A percentile compares a stretch with the other conserved stretches of the same genome.
These are phyloP conservation scores for Trisateles emortualis DNA, from an alignment of 2,888 invertebrate genomes.

Conservation along the genomic window DNA sequence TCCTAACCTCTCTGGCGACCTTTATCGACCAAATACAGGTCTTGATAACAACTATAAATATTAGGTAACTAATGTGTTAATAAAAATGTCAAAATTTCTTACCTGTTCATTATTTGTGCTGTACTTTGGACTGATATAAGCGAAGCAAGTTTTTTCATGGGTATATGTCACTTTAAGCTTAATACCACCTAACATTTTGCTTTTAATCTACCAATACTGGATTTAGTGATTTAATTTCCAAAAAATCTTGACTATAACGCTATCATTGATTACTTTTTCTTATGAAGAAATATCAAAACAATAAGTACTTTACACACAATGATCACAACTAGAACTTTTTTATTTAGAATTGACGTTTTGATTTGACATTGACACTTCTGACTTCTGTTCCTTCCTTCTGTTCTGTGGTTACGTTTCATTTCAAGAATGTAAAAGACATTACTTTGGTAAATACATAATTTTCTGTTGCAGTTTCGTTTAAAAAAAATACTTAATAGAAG, in stretches of 20 bases:
- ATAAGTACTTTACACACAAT: conserved; percentile 35
- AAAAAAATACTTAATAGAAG: too few species aligned
- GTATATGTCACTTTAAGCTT: conserved; percentile 71
- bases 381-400: too few species aligned
- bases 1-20: conserved; percentile 43
- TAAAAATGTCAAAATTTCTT: conserved; percentile 29
- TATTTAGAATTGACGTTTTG: too few species aligned
- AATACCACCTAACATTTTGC: conserved; percentile 73
- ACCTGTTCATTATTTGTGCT: conserved; percentile 78
- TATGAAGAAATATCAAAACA: conserved; percentile 7
- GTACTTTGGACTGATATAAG: conserved; percentile 80
- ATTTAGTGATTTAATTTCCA: conserved; percentile 5
- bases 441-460: too few species aligned
- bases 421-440: too few species aligned
- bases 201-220: conserved; percentile 12
- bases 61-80: conserved; percentile 2
- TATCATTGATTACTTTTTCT: conserved; percentile 22
- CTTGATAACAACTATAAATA: not conserved
- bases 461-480: too few species aligned
- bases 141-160: conserved; percentile 79
- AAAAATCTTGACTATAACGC: conserved; percentile 6
- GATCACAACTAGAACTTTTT: too few species aligned
- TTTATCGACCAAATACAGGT: not conserved
- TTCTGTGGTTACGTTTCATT: too few species aligned
- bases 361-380: too few species aligned